Evolutionary conservation across 1,140 invertebrate genomes (phyloP).

Genomic region (Hermetia illucens): DNA sequence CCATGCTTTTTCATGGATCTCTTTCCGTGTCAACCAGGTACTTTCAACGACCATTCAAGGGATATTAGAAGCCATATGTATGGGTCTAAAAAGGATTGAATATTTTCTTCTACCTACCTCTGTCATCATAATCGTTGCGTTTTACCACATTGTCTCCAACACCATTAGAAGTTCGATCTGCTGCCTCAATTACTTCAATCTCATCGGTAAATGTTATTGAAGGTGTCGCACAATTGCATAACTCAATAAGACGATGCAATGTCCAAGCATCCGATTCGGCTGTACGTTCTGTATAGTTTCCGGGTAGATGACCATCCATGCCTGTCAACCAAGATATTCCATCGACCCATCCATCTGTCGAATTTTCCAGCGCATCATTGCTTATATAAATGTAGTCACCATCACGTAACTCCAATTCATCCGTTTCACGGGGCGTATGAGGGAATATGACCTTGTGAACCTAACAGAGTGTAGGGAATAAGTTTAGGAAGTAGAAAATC

Average conservation of each 20-base stretch:
- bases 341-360: slow-evolving; percentile 73
- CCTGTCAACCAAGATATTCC: slow-evolving; percentile 81
- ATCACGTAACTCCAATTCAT: slow-evolving; percentile 71
- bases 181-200: slow-evolving; percentile 33
- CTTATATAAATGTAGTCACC: slow-evolving; percentile 78
- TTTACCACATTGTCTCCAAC: not conserved
- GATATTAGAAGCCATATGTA: too few relatives aligned
- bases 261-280: slow-evolving; percentile 86
- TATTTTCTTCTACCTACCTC: too few relatives aligned
- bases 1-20: too few relatives aligned
- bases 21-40: too few relatives aligned
- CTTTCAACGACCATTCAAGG: too few relatives aligned
- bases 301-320: slow-evolving; percentile 58
- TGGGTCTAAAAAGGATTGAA: too few relatives aligned
- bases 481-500: slow-evolving; percentile 7
- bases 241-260: slow-evolving; percentile 52
- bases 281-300: slow-evolving; percentile 65
- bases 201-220: slow-evolving; percentile 33
- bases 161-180: not conserved
- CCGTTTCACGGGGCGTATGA: slow-evolving; percentile 58
- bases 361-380: slow-evolving; percentile 51
- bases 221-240: slow-evolving; percentile 32
- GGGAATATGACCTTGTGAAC: slow-evolving; percentile 69
- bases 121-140: too few relatives aligned
- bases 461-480: slow-evolving; percentile 36